These are phyloP conservation scores for Parelbella ahira DNA, from an alignment of 2,888 invertebrate species.

Conservation along the genomic window DNA sequence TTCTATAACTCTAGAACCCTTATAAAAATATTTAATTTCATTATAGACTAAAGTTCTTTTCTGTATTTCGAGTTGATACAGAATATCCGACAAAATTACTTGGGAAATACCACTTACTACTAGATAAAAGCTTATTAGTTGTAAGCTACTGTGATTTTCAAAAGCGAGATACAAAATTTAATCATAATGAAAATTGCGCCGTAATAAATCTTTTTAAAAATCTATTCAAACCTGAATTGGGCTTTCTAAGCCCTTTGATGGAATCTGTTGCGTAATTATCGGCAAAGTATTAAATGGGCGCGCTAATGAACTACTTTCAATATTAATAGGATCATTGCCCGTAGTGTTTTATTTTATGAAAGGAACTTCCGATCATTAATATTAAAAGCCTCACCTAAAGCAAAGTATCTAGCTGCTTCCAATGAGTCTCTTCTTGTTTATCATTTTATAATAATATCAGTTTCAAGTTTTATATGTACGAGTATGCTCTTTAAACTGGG, in stretches of 20 bases:
- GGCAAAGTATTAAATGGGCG: slow-evolving; percentile 23
- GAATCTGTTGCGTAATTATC: slow-evolving; percentile 19
- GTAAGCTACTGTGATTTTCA: no score
- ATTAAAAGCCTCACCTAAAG: slow-evolving; percentile 11
- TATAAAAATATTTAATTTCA: no score
- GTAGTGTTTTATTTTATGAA: slow-evolving; percentile 20
- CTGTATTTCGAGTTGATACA: no score
- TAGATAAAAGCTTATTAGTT: no score
- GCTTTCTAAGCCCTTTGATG: slow-evolving; percentile 4
- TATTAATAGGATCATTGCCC: slow-evolving; percentile 25
- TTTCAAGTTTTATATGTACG: slow-evolving; percentile 1
- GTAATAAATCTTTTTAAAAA: background rate
- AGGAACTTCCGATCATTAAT: slow-evolving; percentile 18
- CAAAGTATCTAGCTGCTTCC: slow-evolving; percentile 11
- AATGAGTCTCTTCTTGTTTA: slow-evolving; percentile 4
- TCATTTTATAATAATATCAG: slow-evolving; percentile 12
- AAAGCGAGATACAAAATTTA: no score
- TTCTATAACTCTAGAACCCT: no score
- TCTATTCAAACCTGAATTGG: background rate
- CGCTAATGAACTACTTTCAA: slow-evolving; percentile 27
- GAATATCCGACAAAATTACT: no score
- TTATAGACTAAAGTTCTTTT: no score
- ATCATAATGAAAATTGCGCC: no score
- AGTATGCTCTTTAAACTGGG: background rate
- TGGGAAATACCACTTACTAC: no score